Base-by-base conservation (phyloP, 2,888 invertebrate genomes). In the Hesperia comma region DNA sequence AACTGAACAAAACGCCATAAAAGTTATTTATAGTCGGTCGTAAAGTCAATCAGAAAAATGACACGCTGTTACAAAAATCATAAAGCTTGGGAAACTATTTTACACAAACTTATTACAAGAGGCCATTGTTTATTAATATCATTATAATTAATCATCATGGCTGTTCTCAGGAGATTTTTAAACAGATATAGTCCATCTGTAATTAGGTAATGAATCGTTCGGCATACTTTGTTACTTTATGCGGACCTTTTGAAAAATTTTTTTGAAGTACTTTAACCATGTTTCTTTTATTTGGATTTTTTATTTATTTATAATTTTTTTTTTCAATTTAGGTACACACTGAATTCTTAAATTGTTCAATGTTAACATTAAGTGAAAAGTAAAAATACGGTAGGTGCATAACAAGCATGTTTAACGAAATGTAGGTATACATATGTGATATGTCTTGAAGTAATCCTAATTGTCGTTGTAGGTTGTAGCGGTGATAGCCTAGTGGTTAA, bases 101-200 rank as follows among this genome's bases (percentile, higher is more conserved):
- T 63, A 55, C 63, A 55, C 63, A 46, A 56, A 62, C 54, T 56
- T 46, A 41, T 55, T 55, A 63, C 55, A 56, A 55, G 46, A 19
- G 15, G 15, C 55, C 46, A 43, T 63, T 63, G 63, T 63, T 43
- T 17, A 63, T 63, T 63, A 56, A 63, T 46, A 63, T 63, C 32
- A 63, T 46, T 12, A 63, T 46, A 33, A 46, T 46, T 46, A 63
- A 55, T 63, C 46, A 63, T 63, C 33, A 56, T 37, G 33, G 33
- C n/a, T 61, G 49, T 62, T 55, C 54, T 15, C 54, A 61, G 37
- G 17, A 8, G 21, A 32, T 41, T 61, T 55, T 62, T 41, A 19
- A 51, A 0, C 21, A 21, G 40, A n/a, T 14, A 51, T 40, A 61
- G 37, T 33, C 19, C 14, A 33, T 12, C 37, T 15, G 15, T 53